Conservation (phyloP, 2,888 invertebrate genomes). For the Lochmaea capreae region DNA sequence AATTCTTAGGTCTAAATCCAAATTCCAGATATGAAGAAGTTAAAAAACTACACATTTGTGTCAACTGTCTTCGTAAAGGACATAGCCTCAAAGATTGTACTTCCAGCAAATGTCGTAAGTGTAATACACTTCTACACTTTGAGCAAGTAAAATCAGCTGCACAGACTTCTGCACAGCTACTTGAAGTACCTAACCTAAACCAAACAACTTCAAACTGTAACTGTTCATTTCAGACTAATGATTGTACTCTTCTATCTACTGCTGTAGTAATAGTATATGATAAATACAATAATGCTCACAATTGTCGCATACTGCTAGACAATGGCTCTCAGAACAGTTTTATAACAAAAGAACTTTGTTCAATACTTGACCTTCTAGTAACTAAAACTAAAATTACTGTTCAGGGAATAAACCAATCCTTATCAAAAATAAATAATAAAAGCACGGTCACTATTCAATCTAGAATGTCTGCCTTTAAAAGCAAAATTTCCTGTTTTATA, state of each 20-base stretch:
- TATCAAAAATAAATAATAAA: conserved; percentile 11
- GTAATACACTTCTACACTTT: no score
- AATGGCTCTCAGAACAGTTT: conserved; percentile 32
- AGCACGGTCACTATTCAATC: conserved; percentile 15
- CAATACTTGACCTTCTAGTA: conserved; percentile 9
- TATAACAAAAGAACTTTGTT: conserved; percentile 18
- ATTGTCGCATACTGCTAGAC: conserved; percentile 24
- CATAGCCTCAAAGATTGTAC: no score
- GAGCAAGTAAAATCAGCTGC: no score
- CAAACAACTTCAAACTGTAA: not conserved
- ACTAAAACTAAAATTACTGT: conserved; percentile 17
- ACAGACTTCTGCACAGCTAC: no score
- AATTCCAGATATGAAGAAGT: no score
- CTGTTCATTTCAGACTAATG: conserved; percentile 8
- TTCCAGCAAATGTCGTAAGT: no score
- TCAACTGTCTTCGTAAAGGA: no score
- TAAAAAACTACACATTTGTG: no score
- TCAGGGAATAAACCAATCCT: conserved; percentile 5
- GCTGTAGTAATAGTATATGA: conserved; percentile 23
- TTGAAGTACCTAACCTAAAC: no score
- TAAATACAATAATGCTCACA: conserved; percentile 12
- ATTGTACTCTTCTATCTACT: conserved; percentile 24
- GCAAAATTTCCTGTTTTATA: conserved; percentile 3
- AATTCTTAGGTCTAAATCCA: no score
- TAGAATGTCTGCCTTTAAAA: conserved; percentile 13